phyloP scores from a whole-genome alignment of 2,797 vertebrate species.

The Moxostoma hubbsi region DNA sequence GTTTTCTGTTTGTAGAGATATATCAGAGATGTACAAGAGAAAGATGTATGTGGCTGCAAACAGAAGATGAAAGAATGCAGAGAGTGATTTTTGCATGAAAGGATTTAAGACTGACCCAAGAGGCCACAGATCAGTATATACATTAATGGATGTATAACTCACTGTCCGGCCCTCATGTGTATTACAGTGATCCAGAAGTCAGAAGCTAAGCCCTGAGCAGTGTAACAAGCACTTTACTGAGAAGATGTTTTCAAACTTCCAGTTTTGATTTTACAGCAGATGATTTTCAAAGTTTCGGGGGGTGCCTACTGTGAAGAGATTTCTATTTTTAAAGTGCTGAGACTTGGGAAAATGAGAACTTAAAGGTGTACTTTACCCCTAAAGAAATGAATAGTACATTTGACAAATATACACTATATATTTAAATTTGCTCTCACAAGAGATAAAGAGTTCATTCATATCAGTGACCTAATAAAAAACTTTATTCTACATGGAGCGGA shows the following conservation, averaged over 20 bases:
- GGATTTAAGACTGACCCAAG: conserved; percentile 46
- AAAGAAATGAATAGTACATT: neutral
- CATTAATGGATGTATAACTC: conserved; percentile 52
- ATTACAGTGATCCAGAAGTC: conserved; percentile 58
- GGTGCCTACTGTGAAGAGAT: neutral
- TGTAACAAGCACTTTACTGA: conserved; percentile 10
- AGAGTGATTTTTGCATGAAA: conserved; percentile 50
- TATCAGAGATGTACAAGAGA: conserved; percentile 54
- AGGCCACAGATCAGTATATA: conserved; percentile 48
- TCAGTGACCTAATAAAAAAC: neutral
- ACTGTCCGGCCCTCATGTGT: conserved; percentile 66
- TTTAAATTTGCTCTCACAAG: neutral
- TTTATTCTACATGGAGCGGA: neutral
- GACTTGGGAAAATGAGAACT: too few species aligned
- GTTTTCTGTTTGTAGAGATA: conserved; percentile 63
- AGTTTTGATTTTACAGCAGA: conserved; percentile 8
- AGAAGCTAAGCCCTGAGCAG: conserved; percentile 41
- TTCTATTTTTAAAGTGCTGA: neutral
- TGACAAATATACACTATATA: neutral
- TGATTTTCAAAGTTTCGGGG: neutral
- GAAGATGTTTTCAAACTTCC: conserved; percentile 21
- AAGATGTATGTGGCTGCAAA: conserved; percentile 52
- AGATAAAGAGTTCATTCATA: neutral
- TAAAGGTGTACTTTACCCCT: neutral
- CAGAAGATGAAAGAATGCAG: conserved; percentile 49